These are phyloP conservation scores for Metacarcinus magister DNA, from an alignment of 2,888 invertebrate species.

Conservation along the genomic window DNA sequence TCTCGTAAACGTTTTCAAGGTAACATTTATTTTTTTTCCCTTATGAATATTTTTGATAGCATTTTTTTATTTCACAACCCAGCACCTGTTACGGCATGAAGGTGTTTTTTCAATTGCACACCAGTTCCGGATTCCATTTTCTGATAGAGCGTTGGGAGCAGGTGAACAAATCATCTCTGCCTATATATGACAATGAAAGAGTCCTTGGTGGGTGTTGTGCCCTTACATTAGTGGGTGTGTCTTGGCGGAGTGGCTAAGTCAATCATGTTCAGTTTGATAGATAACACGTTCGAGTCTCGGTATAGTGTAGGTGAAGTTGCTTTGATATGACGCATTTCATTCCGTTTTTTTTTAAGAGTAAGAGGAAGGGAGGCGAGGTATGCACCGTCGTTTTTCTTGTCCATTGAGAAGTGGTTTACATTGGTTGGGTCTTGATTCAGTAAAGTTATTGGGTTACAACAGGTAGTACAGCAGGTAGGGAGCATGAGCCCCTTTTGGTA, in stretches of 20 bases:
- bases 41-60: background rate
- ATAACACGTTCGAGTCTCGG: background rate
- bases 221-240: background rate
- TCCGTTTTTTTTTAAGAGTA: background rate
- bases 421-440: no score
- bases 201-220: background rate
- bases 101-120: background rate
- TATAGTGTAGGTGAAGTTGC: background rate
- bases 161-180: conserved; percentile 8
- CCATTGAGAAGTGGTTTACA: no score
- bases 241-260: background rate
- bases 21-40: background rate
- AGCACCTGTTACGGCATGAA: background rate
- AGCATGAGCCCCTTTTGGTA: no score
- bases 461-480: no score
- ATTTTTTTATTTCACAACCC: background rate
- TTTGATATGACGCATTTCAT: background rate
- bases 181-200: background rate
- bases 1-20: background rate
- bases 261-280: background rate
- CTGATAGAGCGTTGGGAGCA: background rate
- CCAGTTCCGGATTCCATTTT: background rate
- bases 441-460: no score
- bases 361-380: background rate
- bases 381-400: no score